Evolutionary conservation across 2,888 invertebrate genomes (phyloP).

Genomic region (Oxytorus armatus): DNA sequence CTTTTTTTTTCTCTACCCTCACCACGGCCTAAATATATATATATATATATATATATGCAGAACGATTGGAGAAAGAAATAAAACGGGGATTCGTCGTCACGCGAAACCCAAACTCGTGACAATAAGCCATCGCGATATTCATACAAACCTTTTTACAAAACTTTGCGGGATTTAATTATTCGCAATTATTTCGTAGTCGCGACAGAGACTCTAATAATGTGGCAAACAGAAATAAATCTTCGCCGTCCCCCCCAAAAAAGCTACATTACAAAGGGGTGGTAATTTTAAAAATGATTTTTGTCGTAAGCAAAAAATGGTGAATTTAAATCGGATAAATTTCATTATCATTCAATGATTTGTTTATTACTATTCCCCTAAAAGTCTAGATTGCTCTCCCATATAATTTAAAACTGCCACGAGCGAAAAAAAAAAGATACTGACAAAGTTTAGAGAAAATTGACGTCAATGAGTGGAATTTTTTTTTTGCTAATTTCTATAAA

Average conservation of each 20-base stretch:
- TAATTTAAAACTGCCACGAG: neutral
- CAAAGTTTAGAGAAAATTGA: neutral
- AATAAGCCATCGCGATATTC: slow-evolving; percentile 71
- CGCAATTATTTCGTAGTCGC: slow-evolving; percentile 32
- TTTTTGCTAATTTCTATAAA: neutral
- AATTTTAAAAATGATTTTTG: neutral
- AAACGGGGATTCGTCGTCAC: slow-evolving; percentile 59
- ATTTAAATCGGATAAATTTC: too few relatives aligned
- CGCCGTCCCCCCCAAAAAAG: too few relatives aligned
- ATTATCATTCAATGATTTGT: too few relatives aligned
- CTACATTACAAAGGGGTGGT: neutral
- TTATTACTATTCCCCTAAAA: too few relatives aligned
- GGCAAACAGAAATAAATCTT: too few relatives aligned
- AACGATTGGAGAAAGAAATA: slow-evolving; percentile 36
- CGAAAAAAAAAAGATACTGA: neutral
- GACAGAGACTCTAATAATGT: too few relatives aligned
- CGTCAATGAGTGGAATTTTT: neutral
- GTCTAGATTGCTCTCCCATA: too few relatives aligned
- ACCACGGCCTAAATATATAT: slow-evolving; percentile 14
- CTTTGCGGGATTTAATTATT: slow-evolving; percentile 64
- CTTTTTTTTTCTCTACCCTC: slow-evolving; percentile 62
- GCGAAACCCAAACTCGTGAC: slow-evolving; percentile 73
- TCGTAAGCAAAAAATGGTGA: neutral
- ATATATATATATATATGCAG: slow-evolving; percentile 23
- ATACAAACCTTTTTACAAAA: slow-evolving; percentile 71